phyloP scores from a whole-genome alignment of 92 coral and sea anemone genomes.

The Palythoa grandis region DNA sequence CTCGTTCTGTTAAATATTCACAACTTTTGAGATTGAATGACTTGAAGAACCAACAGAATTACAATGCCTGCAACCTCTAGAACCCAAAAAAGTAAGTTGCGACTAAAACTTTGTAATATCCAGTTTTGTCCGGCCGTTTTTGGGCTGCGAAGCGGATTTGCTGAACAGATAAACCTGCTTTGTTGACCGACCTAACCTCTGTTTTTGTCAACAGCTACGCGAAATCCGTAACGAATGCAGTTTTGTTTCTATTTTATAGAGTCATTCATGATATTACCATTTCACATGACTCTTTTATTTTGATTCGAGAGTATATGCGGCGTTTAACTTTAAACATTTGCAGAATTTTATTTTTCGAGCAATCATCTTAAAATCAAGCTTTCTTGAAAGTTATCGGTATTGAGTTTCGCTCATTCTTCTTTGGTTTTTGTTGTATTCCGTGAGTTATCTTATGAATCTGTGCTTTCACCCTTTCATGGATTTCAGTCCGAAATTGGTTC shows the following conservation, averaged over 20 bases:
- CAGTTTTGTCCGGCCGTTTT: background rate
- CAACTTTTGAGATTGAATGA: conserved; percentile 27
- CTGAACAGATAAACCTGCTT: conserved; percentile 18
- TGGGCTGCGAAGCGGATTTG: conserved; percentile 6
- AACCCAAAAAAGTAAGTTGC: conserved; percentile 29
- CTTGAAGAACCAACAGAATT: background rate
- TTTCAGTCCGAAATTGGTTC: background rate
- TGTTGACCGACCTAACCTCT: conserved; percentile 20
- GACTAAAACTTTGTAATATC: background rate
- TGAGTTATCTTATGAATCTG: background rate
- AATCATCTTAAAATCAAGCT: background rate
- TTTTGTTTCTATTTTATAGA: background rate
- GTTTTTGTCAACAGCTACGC: conserved; percentile 31
- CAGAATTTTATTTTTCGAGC: background rate
- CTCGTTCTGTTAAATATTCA: conserved; percentile 14
- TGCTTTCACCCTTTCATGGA: background rate
- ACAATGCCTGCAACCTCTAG: conserved; percentile 45
- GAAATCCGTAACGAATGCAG: background rate
- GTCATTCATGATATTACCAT: background rate
- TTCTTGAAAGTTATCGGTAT: conserved; percentile 19
- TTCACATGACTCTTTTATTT: background rate
- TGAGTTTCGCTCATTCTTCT: conserved; percentile 12
- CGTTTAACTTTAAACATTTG: background rate
- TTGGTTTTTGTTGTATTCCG: background rate
- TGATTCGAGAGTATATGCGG: background rate